Conservation (phyloP, 2,113 vertebrate genomes). For the Gracilinanus agilis region DNA sequence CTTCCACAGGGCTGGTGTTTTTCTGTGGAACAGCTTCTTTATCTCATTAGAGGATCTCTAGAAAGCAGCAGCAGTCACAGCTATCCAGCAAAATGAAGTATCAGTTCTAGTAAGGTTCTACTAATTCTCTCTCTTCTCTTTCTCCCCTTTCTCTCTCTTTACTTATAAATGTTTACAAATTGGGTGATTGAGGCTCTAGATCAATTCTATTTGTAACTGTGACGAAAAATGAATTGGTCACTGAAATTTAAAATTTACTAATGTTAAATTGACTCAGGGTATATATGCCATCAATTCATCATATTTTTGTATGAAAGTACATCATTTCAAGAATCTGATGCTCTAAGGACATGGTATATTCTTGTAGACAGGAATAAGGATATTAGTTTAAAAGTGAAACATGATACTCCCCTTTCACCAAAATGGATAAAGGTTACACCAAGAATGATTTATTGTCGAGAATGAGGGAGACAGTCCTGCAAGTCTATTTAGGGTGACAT, state of each 20-base stretch:
- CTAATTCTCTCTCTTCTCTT: too few relatives aligned
- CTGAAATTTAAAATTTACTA: background rate
- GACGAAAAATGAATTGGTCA: background rate
- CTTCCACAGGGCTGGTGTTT: too few relatives aligned
- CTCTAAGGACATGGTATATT: background rate
- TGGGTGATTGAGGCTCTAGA: too few relatives aligned
- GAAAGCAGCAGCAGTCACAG: too few relatives aligned
- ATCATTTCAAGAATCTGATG: background rate
- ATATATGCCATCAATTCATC: background rate
- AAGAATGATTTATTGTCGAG: background rate
- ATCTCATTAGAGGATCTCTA: too few relatives aligned
- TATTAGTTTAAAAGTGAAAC: background rate
- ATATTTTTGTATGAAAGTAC: background rate
- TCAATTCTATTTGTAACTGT: too few relatives aligned
- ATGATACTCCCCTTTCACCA: background rate
- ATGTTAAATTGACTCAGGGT: background rate
- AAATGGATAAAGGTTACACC: background rate
- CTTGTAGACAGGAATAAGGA: background rate
- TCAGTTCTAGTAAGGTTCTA: too few relatives aligned
- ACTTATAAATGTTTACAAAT: too few relatives aligned
- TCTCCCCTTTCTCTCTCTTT: too few relatives aligned
- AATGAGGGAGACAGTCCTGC: background rate
- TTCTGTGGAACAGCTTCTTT: too few relatives aligned
- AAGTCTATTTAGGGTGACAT: background rate
- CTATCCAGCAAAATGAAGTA: too few relatives aligned